A percentile compares a stretch with the other conserved stretches of the same genome.
Evolutionary conservation across 2,113 vertebrate genomes (phyloP).

Genomic region (Larimichthys crocea): DNA sequence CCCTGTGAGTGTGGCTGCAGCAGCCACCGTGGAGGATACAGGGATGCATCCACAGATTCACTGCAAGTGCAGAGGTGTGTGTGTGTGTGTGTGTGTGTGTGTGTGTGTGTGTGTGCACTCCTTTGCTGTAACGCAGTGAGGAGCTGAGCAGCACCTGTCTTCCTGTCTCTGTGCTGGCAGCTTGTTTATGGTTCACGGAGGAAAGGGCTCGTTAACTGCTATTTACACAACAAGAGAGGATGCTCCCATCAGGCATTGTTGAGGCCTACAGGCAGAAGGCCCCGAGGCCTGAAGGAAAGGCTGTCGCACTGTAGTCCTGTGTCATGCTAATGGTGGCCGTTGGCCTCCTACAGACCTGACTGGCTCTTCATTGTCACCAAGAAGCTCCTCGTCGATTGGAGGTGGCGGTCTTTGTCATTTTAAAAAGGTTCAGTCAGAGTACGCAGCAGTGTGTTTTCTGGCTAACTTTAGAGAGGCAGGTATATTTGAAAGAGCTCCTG

Average conservation of each 20-base stretch:
- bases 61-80: not conserved
- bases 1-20: not conserved
- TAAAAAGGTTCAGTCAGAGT: too few relatives aligned
- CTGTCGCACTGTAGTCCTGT: constrained; percentile 20
- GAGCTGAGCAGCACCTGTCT: constrained; percentile 14
- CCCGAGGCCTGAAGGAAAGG: constrained; percentile 10
- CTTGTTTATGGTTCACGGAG: constrained; percentile 42
- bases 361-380: not conserved
- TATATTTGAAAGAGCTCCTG: constrained; percentile 11
- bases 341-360: not conserved
- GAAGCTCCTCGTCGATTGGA: not conserved
- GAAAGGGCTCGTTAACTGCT: constrained; percentile 43
- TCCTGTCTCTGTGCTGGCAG: constrained; percentile 13
- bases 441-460: not conserved
- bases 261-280: constrained; percentile 15
- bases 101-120: not conserved
- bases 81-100: not conserved
- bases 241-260: constrained; percentile 19
- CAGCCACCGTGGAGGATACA: not conserved
- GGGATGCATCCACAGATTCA: not conserved
- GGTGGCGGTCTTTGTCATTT: too few relatives aligned
- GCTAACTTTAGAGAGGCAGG: not conserved
- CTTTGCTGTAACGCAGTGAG: not conserved
- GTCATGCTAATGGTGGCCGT: constrained; percentile 49
- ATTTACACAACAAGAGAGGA: constrained; percentile 59